These are phyloP conservation scores for Sandelia bainsii DNA, from an alignment of 2,797 vertebrate species.

Conservation along the genomic window DNA sequence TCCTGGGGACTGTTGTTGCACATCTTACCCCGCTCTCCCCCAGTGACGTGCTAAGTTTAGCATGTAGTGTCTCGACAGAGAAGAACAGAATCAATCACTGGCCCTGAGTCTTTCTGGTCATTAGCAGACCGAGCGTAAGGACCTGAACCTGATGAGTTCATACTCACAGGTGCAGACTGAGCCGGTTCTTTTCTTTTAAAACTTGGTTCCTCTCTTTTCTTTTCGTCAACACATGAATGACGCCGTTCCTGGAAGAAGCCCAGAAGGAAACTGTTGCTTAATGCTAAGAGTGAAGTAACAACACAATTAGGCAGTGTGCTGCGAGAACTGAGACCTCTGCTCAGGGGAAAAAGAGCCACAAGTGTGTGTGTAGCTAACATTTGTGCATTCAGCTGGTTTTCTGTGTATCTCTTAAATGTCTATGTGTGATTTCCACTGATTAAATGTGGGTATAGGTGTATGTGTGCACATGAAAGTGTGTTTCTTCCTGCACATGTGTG, in stretches of 20 bases:
- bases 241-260: conserved; percentile 51
- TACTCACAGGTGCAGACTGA: conserved; percentile 34
- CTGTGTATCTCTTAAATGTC: not conserved
- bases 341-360: too few species aligned
- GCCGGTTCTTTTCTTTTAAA: not conserved
- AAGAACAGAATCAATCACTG: not conserved
- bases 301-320: conserved; percentile 25
- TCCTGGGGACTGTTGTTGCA: too few species aligned
- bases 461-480: too few species aligned
- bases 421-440: too few species aligned
- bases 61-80: too few species aligned
- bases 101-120: not conserved
- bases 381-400: not conserved
- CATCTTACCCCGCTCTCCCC: too few species aligned
- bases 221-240: conserved; percentile 22
- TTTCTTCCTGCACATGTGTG: not conserved
- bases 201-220: conserved; percentile 8
- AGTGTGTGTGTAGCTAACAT: not conserved
- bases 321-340: not conserved
- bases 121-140: not conserved
- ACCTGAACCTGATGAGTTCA: not conserved
- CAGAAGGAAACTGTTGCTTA: conserved; percentile 39
- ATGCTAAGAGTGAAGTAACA: conserved; percentile 30
- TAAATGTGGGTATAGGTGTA: too few species aligned
- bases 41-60: too few species aligned